Conservation (phyloP, 2,113 vertebrate genomes). For the Dermatemys mawii region DNA sequence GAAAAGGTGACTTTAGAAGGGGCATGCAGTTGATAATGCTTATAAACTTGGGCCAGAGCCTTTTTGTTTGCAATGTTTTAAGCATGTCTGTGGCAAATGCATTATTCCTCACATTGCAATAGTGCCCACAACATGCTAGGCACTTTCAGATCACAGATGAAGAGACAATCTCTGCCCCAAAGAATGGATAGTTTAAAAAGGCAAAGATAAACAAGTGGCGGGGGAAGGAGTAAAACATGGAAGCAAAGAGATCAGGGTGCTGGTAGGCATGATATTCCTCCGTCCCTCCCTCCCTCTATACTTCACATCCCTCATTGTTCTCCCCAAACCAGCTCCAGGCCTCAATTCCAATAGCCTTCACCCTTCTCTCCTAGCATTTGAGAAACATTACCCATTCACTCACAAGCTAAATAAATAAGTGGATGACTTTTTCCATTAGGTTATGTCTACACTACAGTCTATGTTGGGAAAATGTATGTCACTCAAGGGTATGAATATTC, state of each 20-base stretch:
- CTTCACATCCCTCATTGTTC: background rate
- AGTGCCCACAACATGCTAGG: background rate
- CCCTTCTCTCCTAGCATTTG: background rate
- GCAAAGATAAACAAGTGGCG: background rate
- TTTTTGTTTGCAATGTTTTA: background rate
- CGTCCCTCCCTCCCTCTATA: background rate
- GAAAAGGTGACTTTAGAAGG: background rate
- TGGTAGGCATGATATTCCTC: fast-evolving
- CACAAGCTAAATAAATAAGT: background rate
- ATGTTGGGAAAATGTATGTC: too few relatives aligned
- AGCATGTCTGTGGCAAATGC: background rate
- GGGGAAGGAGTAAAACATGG: background rate
- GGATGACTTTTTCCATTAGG: background rate
- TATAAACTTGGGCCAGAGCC: fast-evolving
- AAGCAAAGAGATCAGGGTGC: background rate
- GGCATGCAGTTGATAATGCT: background rate
- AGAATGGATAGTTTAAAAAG: background rate
- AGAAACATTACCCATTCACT: background rate
- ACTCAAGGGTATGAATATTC: too few relatives aligned
- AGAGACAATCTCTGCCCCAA: background rate
- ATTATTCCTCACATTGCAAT: background rate
- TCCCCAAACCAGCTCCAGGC: background rate
- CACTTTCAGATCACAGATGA: background rate
- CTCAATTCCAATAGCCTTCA: background rate
- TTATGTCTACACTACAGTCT: too few relatives aligned